Base-by-base conservation (phyloP, 2,113 vertebrate species). In the Paraplagusia blochii region DNA sequence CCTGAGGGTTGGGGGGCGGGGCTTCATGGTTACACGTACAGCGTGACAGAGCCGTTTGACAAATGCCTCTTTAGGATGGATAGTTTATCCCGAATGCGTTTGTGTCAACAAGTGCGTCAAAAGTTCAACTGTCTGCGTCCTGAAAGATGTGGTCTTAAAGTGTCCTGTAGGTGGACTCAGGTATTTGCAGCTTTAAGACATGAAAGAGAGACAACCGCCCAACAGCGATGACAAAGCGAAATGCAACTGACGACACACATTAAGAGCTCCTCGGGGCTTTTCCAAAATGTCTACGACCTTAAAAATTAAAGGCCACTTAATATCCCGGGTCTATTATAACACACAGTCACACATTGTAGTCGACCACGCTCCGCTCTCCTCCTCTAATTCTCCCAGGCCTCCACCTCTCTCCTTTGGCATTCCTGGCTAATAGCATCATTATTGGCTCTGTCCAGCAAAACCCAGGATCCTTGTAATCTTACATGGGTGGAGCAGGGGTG, bases 351-450 rank as follows among this genome's bases (percentile, higher is more conserved):
- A 66, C 54, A 81, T 52, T 74, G 68, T 56, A 58, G 61, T 74
- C 60, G 51, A 74, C 53, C 72, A 72, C 74, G 72, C 76, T 73
- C 74, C 60, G 44, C 61, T 62, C 53, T 69, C 68, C 38, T 66
- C 55, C 59, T 78, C 43, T 70, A 73, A 71, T 72, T 65, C 72
- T 76, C 43, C 52, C 15, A 15, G 68, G 63, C 55, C 76, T 77
- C 81, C 72, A 66, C 75, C 64, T 83, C 75, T 70, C 55, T 77
- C 62, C 51, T 82, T 68, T 48, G 68, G 75, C 89, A 92, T 92
- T 91, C 90, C 84, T 83, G 72, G 65, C 79, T 90, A 88, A 90
- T 90, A 65, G 87, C 85, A 88, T 91, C 87, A 89, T 88, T 86
- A 89, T 74, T 85, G 81, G 84, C 85, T 79, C 42, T 68, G 82